Base-by-base conservation (phyloP, 2,113 vertebrate genomes). In the Chamaetylas fuelleborni region DNA sequence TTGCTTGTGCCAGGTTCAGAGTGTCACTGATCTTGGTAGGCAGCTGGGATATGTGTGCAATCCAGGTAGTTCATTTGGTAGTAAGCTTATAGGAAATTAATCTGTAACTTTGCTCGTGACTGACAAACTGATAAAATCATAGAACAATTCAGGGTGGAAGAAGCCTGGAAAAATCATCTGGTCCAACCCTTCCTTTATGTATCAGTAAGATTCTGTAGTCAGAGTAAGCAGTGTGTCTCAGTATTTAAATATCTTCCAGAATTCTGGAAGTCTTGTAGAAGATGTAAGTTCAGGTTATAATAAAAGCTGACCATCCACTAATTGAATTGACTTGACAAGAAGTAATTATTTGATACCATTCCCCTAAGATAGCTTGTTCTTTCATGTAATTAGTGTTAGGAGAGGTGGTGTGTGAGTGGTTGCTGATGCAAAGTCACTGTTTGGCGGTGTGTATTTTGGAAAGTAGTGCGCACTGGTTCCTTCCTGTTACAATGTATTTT, bases 321-420 rank as follows among this genome's bases (percentile, higher is more conserved):
- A 58, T 48, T 76, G 45, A 43, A 71, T 80, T 91, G 91, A 82
- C 94, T 80, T 79, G n/a, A 67, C 36, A 36, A 95, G 71, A 89
- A 90, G 85, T 95, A 96, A 95, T 95, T 97, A 94, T 33, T 67
- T 87, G 28, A 57, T 87, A 48, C 33, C 23, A 26, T 81, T 95
- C 81, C 94, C 91, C 22, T 65, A 33, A 85, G 93, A 38, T 50
- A 45, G 14, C 33, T 58, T 54, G 20, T 82, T 72, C 77, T 79
- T 64, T 89, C 12, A 25, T 93, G 66, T 95, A 87, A 91, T 93
- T 96, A 94, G 74, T 72, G 90, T 58, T 72, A 43, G 0, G 4
- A 73, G 81, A 67, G 62, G 33, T 43, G 57, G 5, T 19, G 9
- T 64, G 61, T 54, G 57, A 82, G 31, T 43, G 54, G 45, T 36